Conservation (phyloP, 1,140 invertebrate species). For the Cotesia vestalis region DNA sequence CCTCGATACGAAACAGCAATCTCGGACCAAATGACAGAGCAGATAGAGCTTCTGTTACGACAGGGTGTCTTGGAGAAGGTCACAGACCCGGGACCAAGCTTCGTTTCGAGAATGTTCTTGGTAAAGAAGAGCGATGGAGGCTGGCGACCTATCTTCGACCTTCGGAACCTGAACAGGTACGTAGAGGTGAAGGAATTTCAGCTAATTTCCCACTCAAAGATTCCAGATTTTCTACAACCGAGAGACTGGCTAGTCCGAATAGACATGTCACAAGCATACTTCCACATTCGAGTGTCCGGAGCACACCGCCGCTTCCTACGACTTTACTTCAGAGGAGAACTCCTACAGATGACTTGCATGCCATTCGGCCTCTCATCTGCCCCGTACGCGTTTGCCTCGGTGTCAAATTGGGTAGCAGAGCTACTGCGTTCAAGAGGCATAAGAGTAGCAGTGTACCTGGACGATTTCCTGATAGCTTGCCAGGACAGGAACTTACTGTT, state of each 20-base stretch:
- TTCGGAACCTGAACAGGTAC: conserved; percentile 45
- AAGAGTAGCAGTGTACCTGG: conserved; percentile 44
- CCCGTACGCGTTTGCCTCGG: conserved; percentile 48
- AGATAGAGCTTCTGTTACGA: conserved; percentile 37
- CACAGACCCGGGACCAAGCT: conserved; percentile 35
- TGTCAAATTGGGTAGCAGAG: conserved; percentile 55
- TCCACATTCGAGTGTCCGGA: conserved; percentile 48
- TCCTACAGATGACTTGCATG: conserved; percentile 45
- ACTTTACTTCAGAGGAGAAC: conserved; percentile 43
- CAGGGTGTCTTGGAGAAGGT: conserved; percentile 41
- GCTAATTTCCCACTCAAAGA: conserved; percentile 44
- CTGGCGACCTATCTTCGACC: conserved; percentile 47
- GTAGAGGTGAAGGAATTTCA: conserved; percentile 45
- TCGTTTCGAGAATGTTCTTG: conserved; percentile 52
- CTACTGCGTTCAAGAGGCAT: conserved; percentile 40
- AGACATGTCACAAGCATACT: conserved; percentile 51
- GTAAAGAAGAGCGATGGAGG: conserved; percentile 38
- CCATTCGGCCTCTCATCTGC: conserved; percentile 51
- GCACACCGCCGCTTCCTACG: conserved; percentile 47
- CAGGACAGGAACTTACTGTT: conserved; percentile 43
- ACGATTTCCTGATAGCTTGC: conserved; percentile 49
- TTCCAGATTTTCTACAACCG: conserved; percentile 47
- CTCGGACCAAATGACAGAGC: conserved; percentile 39
- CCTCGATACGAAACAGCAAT: conserved; percentile 40
- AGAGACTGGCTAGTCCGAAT: conserved; percentile 51